Percentiles rank a stretch among this genome's conserved stretches.
Conservation (phyloP, 2,113 vertebrate genomes). For the Mesembrinibis cayennensis region DNA sequence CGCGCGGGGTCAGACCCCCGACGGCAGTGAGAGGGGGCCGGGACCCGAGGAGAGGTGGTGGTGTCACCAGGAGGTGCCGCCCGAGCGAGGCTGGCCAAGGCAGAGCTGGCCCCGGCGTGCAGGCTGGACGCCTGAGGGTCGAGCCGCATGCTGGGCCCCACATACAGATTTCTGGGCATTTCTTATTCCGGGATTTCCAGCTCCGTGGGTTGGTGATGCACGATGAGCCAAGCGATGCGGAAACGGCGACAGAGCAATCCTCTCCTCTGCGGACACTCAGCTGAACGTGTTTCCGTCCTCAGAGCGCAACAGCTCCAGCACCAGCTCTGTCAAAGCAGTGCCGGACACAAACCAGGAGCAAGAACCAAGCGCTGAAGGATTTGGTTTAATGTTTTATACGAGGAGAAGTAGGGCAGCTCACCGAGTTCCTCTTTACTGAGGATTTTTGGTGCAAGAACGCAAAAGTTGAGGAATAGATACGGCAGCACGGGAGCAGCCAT, state of each 20-base stretch:
- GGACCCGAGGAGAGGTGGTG: accelerated
- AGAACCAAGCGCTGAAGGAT: neutral
- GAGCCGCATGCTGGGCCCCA: accelerated
- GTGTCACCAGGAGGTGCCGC: neutral
- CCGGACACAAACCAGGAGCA: neutral
- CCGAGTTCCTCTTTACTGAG: accelerated
- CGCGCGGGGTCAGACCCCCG: accelerated
- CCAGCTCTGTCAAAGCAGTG: neutral
- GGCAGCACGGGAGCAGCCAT: neutral
- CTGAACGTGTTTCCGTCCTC: accelerated
- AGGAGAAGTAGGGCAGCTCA: neutral
- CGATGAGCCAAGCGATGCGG: neutral
- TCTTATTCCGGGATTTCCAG: neutral
- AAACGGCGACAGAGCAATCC: neutral
- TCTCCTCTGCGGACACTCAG: accelerated
- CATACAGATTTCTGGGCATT: neutral
- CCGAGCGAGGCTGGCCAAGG: accelerated
- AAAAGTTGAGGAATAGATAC: neutral
- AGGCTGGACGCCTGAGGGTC: neutral
- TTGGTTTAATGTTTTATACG: accelerated
- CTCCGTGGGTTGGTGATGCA: neutral
- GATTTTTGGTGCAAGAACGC: neutral
- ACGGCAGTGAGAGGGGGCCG: neutral
- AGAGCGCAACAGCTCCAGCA: neutral
- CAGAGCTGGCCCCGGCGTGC: accelerated